Evolutionary conservation across 2,113 vertebrate genomes (phyloP).

Genomic region (Bettongia penicillata): DNA sequence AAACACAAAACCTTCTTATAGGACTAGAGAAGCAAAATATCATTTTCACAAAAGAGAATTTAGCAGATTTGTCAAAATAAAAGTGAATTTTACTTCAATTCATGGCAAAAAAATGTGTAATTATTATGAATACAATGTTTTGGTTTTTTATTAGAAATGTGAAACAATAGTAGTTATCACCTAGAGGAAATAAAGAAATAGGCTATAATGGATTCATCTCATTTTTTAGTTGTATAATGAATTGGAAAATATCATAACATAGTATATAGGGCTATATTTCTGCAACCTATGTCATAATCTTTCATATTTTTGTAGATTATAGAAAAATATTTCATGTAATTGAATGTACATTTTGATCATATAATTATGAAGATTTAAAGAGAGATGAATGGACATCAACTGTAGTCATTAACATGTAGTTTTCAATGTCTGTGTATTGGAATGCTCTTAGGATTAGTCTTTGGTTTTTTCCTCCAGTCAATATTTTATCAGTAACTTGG

Average conservation of each 20-base stretch:
- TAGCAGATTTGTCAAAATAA: neutral
- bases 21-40: neutral
- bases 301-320: neutral
- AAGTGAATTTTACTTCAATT: neutral
- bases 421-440: neutral
- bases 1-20: neutral
- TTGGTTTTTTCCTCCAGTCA: neutral
- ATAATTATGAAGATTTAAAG: neutral
- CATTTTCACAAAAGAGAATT: neutral
- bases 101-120: neutral
- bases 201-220: neutral
- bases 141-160: neutral
- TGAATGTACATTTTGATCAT: neutral
- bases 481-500: no score
- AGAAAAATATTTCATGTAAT: neutral
- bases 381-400: neutral
- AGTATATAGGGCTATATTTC: neutral
- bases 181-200: neutral
- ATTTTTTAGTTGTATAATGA: neutral
- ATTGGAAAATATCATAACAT: neutral
- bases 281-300: neutral
- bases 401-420: no score
- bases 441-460: neutral
- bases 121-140: neutral
- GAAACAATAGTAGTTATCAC: neutral